Base-by-base conservation (phyloP, 2,888 invertebrate genomes). In the Mongoloraphidia duomilia region DNA sequence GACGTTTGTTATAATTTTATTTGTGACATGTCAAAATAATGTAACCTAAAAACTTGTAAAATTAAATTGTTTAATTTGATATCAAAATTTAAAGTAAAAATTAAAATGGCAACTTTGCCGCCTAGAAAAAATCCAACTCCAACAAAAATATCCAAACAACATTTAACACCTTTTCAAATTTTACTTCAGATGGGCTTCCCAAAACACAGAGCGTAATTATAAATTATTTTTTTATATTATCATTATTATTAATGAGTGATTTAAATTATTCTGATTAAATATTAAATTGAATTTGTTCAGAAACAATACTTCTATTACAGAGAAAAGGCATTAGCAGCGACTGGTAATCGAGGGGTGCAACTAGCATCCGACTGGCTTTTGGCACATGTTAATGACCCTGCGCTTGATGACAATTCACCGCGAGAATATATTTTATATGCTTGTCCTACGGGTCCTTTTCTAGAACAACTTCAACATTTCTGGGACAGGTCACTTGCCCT, bases 291-390 rank as follows among this genome's bases (percentile, higher is more conserved):
- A 47, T 40, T 41, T 52, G 26, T 47, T 34, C 17, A n/a, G 34
- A 39, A 35, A 39, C 17, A 9, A 40, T 48, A 55, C 49, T 50
- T 53, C 50, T 50, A 51, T 69, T 69, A 47, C 62, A 91, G 91
- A 40, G 82, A 90, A 63, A 93, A 91, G 63, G 91, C 92, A 6
- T 67, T 93, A 52, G 89, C 91, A 12, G 90, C 91, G 9, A 93
- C 92, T 4, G 92, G 92, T 13, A 82, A 91, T 64, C 75, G 85
- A 50, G 87, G 89, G 53, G 86, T 90, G 33, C 89, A 91, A 65
- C 71, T 90, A 52, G 92, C 92, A 9, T 87, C 89, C 1, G 91
- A 92, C 63, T 93, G 92, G 93, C 70, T 93, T 10, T 65, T 92
- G 52, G 88, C 90, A 8, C 93, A 93, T 63, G 88, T 91, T 0